Conservation (phyloP, 2,888 invertebrate species). For the Coleophora deauratella region DNA sequence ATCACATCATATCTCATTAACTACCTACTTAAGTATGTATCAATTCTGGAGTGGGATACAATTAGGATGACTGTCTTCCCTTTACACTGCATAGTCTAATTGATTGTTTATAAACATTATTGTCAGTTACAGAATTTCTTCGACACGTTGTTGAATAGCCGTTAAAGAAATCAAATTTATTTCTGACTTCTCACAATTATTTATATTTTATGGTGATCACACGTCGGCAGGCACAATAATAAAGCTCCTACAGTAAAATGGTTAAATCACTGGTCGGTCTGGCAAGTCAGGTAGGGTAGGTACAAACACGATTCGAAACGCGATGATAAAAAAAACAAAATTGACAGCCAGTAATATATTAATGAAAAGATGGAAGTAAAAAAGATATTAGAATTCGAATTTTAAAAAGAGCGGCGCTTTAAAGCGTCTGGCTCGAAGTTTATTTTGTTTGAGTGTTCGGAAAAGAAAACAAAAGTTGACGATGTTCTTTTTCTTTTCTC, state of each 20-base stretch:
- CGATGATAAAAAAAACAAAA: slow-evolving; percentile 41
- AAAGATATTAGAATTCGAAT: slow-evolving; percentile 55
- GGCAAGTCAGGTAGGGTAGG: slow-evolving; percentile 23
- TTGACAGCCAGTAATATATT: slow-evolving; percentile 67
- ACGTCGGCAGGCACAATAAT: slow-evolving; percentile 31
- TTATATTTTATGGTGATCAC: slow-evolving; percentile 35
- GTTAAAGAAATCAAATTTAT: too few relatives aligned
- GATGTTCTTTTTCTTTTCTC: slow-evolving; percentile 64
- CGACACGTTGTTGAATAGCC: slow-evolving; percentile 11
- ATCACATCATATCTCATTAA: too few relatives aligned
- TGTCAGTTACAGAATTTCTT: neutral
- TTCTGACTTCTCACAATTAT: slow-evolving; percentile 23
- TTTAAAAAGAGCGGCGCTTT: slow-evolving; percentile 65
- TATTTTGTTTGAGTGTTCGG: slow-evolving; percentile 64
- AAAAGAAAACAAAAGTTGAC: slow-evolving; percentile 63
- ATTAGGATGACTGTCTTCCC: too few relatives aligned
- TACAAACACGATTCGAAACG: slow-evolving; percentile 30
- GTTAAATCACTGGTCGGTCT: slow-evolving; percentile 35
- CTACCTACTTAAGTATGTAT: too few relatives aligned
- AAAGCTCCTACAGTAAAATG: slow-evolving; percentile 42
- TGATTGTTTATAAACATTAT: neutral
- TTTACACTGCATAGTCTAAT: neutral
- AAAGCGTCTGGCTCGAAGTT: slow-evolving; percentile 58
- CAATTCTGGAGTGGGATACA: too few relatives aligned
- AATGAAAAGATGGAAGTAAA: slow-evolving; percentile 65